Evolutionary conservation across 2,888 invertebrate species (phyloP).

Genomic region (Tenthredo distinguenda): DNA sequence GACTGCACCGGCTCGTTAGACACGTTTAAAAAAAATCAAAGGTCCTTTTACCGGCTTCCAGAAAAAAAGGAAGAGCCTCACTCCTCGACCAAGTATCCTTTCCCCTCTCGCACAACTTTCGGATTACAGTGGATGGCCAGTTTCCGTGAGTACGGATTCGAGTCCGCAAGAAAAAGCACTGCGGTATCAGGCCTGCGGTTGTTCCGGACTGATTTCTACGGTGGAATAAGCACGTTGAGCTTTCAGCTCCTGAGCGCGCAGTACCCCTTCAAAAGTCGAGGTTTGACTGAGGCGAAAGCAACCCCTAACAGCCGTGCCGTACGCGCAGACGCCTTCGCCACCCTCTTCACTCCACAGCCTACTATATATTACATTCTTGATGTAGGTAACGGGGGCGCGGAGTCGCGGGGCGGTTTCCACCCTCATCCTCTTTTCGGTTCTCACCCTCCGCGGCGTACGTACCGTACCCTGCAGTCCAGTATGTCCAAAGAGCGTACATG

Average conservation of each 20-base stretch:
- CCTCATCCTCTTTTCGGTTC: not conserved
- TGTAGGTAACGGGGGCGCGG: constrained; percentile 38
- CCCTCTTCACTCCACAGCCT: constrained; percentile 29
- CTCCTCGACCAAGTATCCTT: not conserved
- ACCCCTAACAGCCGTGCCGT: constrained; percentile 59
- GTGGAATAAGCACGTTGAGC: constrained; percentile 33
- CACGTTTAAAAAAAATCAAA: not conserved
- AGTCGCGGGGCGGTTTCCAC: not conserved
- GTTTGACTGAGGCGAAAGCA: constrained; percentile 71
- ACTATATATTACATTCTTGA: constrained; percentile 46
- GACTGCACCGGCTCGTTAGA: not conserved
- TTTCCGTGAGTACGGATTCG: not conserved
- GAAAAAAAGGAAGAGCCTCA: not conserved
- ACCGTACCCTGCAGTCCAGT: not conserved
- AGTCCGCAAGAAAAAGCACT: not conserved
- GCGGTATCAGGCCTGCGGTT: not conserved
- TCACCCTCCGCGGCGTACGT: not conserved
- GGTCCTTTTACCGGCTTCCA: not conserved
- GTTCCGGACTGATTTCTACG: not conserved
- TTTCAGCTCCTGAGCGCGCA: constrained; percentile 62
- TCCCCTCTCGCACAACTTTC: not conserved
- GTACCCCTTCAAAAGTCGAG: constrained; percentile 72
- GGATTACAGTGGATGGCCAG: not conserved
- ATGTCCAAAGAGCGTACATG: constrained; percentile 24
- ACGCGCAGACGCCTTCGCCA: constrained; percentile 56